phyloP scores from a whole-genome alignment of 2,113 vertebrate genomes.

The Limnothrissa miodon region DNA sequence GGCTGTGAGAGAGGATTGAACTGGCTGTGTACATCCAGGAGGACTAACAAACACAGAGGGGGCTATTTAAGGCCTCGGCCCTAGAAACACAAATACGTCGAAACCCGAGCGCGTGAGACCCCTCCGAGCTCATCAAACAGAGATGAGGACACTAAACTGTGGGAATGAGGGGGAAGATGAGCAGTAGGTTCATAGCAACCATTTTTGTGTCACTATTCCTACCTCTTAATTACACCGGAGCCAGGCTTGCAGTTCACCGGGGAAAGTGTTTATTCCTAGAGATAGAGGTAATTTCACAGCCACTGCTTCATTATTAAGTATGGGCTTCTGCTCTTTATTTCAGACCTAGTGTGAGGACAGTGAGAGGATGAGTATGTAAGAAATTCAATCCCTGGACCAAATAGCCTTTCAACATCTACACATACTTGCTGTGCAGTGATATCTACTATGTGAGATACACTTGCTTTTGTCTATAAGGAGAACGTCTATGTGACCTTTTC shows the following conservation, averaged over 20 bases:
- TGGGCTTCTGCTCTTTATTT: not conserved
- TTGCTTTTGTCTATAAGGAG: not conserved
- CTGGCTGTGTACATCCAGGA: slow-evolving; percentile 25
- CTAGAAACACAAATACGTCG: slow-evolving; percentile 36
- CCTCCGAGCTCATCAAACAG: not conserved
- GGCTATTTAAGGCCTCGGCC: slow-evolving; percentile 23
- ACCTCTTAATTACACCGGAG: too few species aligned
- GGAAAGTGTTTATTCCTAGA: not conserved
- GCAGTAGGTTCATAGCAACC: not conserved
- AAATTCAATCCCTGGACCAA: not conserved
- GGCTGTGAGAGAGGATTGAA: slow-evolving; percentile 34
- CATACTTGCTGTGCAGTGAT: not conserved
- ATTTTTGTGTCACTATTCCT: too few species aligned
- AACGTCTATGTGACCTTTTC: not conserved
- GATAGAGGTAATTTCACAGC: not conserved
- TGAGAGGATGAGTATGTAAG: too few species aligned
- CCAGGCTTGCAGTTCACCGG: not conserved
- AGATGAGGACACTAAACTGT: not conserved
- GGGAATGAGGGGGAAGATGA: not conserved
- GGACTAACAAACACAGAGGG: slow-evolving; percentile 34
- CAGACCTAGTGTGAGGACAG: too few species aligned
- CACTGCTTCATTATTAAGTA: not conserved
- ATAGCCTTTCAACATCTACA: not conserved
- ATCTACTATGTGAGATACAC: not conserved
- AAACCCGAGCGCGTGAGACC: slow-evolving; percentile 26